Evolutionary conservation across 2,797 vertebrate genomes (phyloP), one percentile per base, ranked within the genome.

Genomic region (Perodicticus potto): DNA sequence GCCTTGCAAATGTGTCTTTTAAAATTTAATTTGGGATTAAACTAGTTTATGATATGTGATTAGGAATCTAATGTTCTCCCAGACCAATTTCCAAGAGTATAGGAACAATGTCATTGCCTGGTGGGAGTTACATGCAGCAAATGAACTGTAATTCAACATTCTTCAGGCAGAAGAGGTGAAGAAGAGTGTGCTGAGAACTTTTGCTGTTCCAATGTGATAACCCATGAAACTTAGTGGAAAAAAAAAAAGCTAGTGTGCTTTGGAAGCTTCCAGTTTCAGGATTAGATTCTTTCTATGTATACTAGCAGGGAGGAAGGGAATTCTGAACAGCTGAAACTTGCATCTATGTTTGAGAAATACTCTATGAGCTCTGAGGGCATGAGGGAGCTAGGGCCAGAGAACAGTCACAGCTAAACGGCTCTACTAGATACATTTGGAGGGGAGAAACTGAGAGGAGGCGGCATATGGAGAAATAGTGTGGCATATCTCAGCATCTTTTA

Each of bases 1-100:
- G 89, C 81, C 45, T 94, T 86, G 27, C 22, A 23, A 94, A 94
- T 86, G 45, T 77, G 57, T 65, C 83, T 80, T 95, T 95, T 55
- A 13, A 73, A 87, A 85, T 89, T 91, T 73, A 81, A 95, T 94
- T 84, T 87, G 43, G 40, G 67, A 45, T 83, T 86, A n/a, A 74
- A 61, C 81, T 84, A 86, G 89, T 70, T 92, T 93, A 70, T 69
- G 82, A 29, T 49, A 73, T 76, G 84, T 80, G 92, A 88, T 63
- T 45, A 32, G 92, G 83, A 63, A 76, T 10, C 8, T 55, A 85
- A 9, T 73, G 34, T 90, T 85, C 61, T 86, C 34, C 61, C 19
- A 86, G 82, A 40, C 1, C 3, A 23, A 40, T 76, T 84, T 92
- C 86, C 43, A 69, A 89, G 53, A 63, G 29, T 49, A 27, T 23